Conservation (phyloP, 2,888 invertebrate species). For the Drosophila buzzatii region DNA sequence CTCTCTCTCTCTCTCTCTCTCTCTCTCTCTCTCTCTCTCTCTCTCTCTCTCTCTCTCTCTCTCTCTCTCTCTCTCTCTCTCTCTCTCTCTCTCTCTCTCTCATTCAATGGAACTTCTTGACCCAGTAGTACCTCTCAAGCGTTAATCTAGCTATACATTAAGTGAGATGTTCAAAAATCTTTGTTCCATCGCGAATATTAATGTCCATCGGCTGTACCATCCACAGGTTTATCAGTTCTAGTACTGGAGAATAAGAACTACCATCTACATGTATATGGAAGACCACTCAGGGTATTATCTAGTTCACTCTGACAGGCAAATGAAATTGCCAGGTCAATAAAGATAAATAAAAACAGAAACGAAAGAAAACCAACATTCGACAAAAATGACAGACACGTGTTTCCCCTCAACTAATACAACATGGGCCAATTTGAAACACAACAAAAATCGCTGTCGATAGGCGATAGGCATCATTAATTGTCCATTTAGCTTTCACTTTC, state of each 20-base stretch:
- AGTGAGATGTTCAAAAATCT: too few species aligned
- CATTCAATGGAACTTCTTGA: too few species aligned
- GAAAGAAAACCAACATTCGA: constrained; percentile 5
- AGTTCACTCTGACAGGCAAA: not conserved
- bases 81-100: too few species aligned
- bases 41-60: too few species aligned
- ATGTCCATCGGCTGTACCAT: not conserved
- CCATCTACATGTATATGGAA: too few species aligned
- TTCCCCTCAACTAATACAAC: constrained; percentile 15
- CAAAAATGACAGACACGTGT: constrained; percentile 45
- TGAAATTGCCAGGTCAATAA: constrained; percentile 6
- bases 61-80: too few species aligned
- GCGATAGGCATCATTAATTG: constrained; percentile 51
- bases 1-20: too few species aligned
- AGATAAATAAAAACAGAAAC: not conserved
- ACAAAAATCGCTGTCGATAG: constrained; percentile 33
- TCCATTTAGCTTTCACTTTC: constrained; percentile 55
- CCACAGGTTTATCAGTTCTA: not conserved
- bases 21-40: too few species aligned
- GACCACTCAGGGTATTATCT: not conserved
- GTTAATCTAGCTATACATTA: too few species aligned
- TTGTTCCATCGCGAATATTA: not conserved
- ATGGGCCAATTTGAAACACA: constrained; percentile 32
- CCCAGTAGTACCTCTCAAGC: too few species aligned
- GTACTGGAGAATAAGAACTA: not conserved